phyloP scores from a whole-genome alignment of 2,113 vertebrate species.

The Pungitius pungitius region DNA sequence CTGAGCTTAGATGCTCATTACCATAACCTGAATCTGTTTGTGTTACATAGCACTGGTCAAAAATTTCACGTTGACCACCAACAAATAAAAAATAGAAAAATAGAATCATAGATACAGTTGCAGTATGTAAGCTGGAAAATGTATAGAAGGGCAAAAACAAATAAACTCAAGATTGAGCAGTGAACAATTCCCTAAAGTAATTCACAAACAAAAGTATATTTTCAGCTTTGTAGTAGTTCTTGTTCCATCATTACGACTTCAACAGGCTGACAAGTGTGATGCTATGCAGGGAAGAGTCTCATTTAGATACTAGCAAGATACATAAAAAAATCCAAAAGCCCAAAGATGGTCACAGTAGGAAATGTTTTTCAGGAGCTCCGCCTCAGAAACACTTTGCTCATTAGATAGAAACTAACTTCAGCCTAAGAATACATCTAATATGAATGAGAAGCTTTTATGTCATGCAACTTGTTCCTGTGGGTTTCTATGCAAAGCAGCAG shows the following conservation, averaged over 20 bases:
- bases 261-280: slow-evolving; percentile 4
- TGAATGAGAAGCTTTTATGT: slow-evolving; percentile 27
- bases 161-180: background rate
- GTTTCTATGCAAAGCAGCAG: slow-evolving; percentile 16
- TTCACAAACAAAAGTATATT: background rate
- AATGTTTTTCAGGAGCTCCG: slow-evolving; percentile 26
- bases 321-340: slow-evolving; percentile 34
- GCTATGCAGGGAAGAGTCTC: slow-evolving; percentile 4
- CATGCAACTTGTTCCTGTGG: background rate
- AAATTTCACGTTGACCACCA: background rate
- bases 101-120: background rate
- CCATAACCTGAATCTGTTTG: background rate
- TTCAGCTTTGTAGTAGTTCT: background rate
- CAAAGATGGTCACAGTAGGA: slow-evolving; percentile 39
- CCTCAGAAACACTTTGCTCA: slow-evolving; percentile 37
- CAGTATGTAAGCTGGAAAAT: background rate
- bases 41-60: background rate
- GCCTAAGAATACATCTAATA: slow-evolving; percentile 36
- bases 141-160: background rate
- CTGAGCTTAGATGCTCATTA: background rate
- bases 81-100: background rate
- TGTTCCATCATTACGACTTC: background rate
- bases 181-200: background rate
- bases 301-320: slow-evolving; percentile 42
- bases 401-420: slow-evolving; percentile 50